A percentile compares a stretch with the other conserved stretches of the same genome.
Evolutionary conservation across 2,113 vertebrate genomes (phyloP).

Genomic region (Riparia riparia): DNA sequence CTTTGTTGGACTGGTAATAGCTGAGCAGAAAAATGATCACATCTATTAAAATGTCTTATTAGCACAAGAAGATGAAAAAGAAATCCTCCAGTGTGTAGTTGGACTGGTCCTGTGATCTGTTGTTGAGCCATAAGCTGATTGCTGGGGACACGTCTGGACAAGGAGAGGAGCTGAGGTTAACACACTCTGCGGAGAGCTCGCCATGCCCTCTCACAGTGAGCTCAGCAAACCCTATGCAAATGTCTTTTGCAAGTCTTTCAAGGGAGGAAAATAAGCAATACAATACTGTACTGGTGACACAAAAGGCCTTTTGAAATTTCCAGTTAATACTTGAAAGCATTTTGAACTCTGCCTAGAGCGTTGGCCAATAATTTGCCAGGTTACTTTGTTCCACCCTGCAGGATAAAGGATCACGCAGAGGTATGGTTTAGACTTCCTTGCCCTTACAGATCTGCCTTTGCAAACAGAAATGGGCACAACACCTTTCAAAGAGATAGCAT

Average conservation of each 20-base stretch:
- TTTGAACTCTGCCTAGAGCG: neutral
- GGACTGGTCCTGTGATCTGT: neutral
- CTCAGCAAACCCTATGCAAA: constrained; percentile 54
- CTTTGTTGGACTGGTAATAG: neutral
- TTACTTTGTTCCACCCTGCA: neutral
- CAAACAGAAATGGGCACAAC: neutral
- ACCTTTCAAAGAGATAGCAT: neutral
- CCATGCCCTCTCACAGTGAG: neutral
- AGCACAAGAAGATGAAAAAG: neutral
- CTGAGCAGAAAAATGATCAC: neutral
- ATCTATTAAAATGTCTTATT: neutral
- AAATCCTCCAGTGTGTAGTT: neutral
- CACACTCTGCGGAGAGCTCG: fast-evolving
- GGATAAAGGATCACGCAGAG: neutral
- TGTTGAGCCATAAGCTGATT: constrained; percentile 24
- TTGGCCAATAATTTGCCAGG: neutral
- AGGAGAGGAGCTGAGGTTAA: constrained; percentile 41
- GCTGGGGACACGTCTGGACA: neutral
- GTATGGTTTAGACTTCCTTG: neutral
- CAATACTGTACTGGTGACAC: neutral
- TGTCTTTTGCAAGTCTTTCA: neutral
- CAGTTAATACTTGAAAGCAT: constrained; percentile 16
- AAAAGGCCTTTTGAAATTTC: constrained; percentile 29
- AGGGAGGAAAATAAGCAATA: neutral
- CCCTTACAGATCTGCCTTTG: neutral